phyloP scores from a whole-genome alignment of 2,888 invertebrate genomes.

The Latrodectus elegans region DNA sequence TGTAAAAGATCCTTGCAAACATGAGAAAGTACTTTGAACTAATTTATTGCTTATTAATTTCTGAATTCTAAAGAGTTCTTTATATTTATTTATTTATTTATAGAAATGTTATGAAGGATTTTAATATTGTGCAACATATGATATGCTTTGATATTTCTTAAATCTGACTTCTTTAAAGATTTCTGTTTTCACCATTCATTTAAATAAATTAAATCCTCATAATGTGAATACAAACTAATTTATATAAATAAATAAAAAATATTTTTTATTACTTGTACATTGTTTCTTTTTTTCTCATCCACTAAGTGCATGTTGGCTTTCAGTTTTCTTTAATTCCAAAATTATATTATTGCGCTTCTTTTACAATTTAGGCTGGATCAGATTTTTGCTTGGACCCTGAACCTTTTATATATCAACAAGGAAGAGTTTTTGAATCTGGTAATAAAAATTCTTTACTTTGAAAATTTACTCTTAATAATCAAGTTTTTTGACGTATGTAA shows the following conservation, averaged over 20 bases:
- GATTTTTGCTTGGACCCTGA: slow-evolving; percentile 91
- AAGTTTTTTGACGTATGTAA: not conserved
- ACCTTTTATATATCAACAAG: slow-evolving; percentile 80
- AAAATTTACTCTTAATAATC: not conserved
- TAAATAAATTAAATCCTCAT: no score
- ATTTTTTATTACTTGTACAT: not conserved
- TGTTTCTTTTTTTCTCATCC: not conserved
- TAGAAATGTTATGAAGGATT: no score
- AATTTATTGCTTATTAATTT: no score
- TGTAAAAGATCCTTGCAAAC: no score
- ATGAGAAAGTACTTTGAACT: no score
- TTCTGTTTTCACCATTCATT: no score
- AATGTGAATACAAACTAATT: no score
- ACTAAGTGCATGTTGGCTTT: not conserved
- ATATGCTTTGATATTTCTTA: no score
- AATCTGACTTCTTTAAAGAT: no score
- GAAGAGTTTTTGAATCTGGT: slow-evolving; percentile 68
- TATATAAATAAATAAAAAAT: not conserved
- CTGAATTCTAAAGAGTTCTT: no score
- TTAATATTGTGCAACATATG: no score
- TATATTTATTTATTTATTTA: no score
- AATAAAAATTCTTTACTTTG: slow-evolving; percentile 9
- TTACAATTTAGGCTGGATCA: slow-evolving; percentile 80
- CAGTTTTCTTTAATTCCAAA: not conserved
- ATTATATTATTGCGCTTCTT: slow-evolving; percentile 1